Base-by-base conservation (phyloP, 2,888 invertebrate genomes). In the Amphipoea lucens region DNA sequence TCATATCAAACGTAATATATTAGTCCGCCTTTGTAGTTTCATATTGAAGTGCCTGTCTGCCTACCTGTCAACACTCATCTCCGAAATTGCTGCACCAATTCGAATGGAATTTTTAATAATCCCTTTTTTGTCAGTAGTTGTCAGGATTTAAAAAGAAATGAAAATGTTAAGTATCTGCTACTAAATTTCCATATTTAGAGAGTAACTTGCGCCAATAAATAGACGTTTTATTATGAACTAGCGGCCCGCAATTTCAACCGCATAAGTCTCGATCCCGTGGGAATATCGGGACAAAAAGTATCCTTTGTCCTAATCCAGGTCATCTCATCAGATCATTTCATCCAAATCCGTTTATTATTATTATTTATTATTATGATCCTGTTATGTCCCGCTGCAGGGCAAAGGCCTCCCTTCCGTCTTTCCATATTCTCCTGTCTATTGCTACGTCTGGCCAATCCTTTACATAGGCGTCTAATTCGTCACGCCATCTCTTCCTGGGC, bases 41-140 rank as follows among this genome's bases (percentile, higher is more conserved):
- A 79, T 74, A 82, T 75, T 85, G 29, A 84, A 77, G 81, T 69
- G 48, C 73, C 51, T 68, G 1, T 57, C 70, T 54, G 1, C 72
- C 74, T 82, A 88, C 86, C 89, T 88, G 89, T 86, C 88, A 86
- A 42, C 63, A 69, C 62, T 63, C 23, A 78, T 87, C 74, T 79
- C 48, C 40, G 7, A 70, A 80, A 81, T 84, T 83, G 68, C 54
- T 54, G 40, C 11, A 48, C 3, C 45, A 45, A 73, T 79, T 76
- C 51, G 51, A 82, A 84, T 80, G 80, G 74, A 75, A 74, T 82
- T 84, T 87, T 75, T 84, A 75, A 84, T 83, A 76, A 70, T 67
- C 9, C 3, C 12, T 40, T 54, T 80, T 60, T 80, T 62, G 40
- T 54, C 48, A 23, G 20, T 23, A 0, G 57, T 54, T 45, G 36